These are phyloP conservation scores for Aquatica leii DNA, from an alignment of 2,888 invertebrate species.

Conservation along the genomic window DNA sequence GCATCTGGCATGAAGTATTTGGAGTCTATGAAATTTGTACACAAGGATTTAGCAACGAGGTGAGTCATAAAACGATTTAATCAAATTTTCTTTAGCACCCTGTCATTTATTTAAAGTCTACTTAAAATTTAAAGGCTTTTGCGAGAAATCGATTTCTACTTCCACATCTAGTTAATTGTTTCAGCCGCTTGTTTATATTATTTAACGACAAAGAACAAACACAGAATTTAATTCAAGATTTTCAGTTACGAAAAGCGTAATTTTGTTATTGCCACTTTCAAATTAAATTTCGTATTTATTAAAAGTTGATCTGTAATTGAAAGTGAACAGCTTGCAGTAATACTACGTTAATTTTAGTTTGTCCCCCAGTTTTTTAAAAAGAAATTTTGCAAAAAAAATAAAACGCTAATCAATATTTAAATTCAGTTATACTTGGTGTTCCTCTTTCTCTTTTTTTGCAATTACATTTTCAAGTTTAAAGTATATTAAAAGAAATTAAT, in stretches of 20 bases:
- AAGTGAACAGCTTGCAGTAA: constrained; percentile 5
- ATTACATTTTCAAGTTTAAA: no score
- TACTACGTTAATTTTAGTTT: constrained; percentile 1
- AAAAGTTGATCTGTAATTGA: constrained; percentile 8
- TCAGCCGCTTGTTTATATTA: no score
- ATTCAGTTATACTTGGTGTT: no score
- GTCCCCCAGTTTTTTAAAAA: background rate
- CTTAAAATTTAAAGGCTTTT: no score
- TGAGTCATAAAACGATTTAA: constrained; percentile 53
- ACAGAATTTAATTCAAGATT: background rate
- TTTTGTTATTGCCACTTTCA: constrained; percentile 7
- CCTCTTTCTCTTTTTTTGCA: no score
- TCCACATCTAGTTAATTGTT: no score
- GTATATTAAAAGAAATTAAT: no score
- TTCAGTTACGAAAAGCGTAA: background rate
- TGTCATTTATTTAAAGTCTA: background rate
- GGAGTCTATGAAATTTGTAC: constrained; percentile 84
- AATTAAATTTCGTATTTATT: constrained; percentile 14
- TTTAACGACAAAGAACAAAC: no score
- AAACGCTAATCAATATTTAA: background rate
- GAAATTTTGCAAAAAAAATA: background rate
- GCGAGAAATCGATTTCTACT: no score
- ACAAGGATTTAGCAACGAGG: constrained; percentile 86
- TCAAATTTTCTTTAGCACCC: background rate
- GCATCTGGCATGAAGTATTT: constrained; percentile 92